These are phyloP conservation scores for Siniperca knerii DNA, from an alignment of 2,113 vertebrate genomes.

Conservation along the genomic window DNA sequence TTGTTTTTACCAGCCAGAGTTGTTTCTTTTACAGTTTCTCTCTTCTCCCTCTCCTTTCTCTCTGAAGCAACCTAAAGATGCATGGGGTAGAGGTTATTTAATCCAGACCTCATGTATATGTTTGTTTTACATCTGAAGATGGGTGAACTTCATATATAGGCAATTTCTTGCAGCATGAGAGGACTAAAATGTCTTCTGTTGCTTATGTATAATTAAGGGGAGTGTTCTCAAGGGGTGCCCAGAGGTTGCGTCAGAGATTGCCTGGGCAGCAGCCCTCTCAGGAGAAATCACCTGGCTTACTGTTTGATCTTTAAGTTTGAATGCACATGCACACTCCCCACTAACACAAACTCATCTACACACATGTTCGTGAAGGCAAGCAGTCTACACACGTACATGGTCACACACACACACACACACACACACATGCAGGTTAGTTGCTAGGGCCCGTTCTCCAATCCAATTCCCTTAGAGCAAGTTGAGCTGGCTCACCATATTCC, in stretches of 20 bases:
- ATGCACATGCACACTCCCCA: constrained; percentile 56
- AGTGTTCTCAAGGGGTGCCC: constrained; percentile 70
- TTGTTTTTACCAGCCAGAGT: constrained; percentile 42
- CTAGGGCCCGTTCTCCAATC: constrained; percentile 64
- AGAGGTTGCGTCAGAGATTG: constrained; percentile 78
- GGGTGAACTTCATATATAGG: constrained; percentile 62
- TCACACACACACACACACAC: constrained; percentile 1
- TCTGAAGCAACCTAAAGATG: constrained; percentile 33
- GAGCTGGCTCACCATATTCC: constrained; percentile 73
- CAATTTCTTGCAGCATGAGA: constrained; percentile 66
- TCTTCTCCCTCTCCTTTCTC: not conserved
- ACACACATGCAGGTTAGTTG: constrained; percentile 64
- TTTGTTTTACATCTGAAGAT: constrained; percentile 65
- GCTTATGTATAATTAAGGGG: constrained; percentile 79
- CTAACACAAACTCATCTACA: constrained; percentile 51
- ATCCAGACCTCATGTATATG: constrained; percentile 44
- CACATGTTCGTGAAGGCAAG: constrained; percentile 22
- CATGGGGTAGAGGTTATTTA: constrained; percentile 37
- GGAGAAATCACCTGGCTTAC: constrained; percentile 77
- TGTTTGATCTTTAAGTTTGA: constrained; percentile 73
- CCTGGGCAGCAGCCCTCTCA: constrained; percentile 73
- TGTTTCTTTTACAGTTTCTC: constrained; percentile 22
- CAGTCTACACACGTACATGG: constrained; percentile 9
- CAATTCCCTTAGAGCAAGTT: constrained; percentile 65
- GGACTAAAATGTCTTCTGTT: constrained; percentile 76